Base-by-base conservation (phyloP, 1,140 invertebrate genomes). In the Drosophila serrata region DNA sequence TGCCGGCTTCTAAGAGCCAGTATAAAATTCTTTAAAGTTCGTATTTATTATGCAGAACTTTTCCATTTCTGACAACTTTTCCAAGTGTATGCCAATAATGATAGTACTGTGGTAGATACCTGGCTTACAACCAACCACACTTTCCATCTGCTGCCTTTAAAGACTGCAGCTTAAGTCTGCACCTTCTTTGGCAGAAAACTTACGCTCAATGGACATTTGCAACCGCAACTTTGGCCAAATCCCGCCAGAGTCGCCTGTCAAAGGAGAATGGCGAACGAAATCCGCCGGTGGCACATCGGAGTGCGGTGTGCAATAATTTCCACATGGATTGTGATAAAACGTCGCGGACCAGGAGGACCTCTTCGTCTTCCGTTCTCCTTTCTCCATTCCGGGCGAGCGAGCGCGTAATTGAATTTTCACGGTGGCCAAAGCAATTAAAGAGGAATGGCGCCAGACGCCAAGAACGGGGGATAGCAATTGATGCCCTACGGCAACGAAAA, bases 371-470 rank as follows among this genome's bases (percentile, higher is more conserved):
- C 56, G 19, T 24, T 11, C 51, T 22, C 49, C 31, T 1, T 11
- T 37, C 46, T 29, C 24, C 37, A 31, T 81, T 86, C 45, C 45
- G 43, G 37, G 19, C 37, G 40, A 49, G 46, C 29, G 22, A 39
- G 43, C 43, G 37, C 49, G 59, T 84, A 88, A 88, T 88, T 88
- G 72, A 82, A 87, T 88, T 87, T 72, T 76, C 75, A 82, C 59
- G 72, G 53, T 19, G 45, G 58, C 67, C 48, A 77, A 77, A 80
- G 72, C 80, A 88, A 88, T 88, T 81, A 88, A 68, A 40, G 17
- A 40, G 42, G 42, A 58, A 42, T 60, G 24, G 35, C 40, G 42
- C 13, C 13, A 55, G 29, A 29, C 40, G 33, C 11, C 13, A 55
- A 24, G 49, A 61, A 67, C 35, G 46, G 13, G 29, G 65, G 22